Evolutionary conservation across 2,888 invertebrate species (phyloP), one percentile per base, ranked within the genome.

Genomic region (Lochmaea capreae): DNA sequence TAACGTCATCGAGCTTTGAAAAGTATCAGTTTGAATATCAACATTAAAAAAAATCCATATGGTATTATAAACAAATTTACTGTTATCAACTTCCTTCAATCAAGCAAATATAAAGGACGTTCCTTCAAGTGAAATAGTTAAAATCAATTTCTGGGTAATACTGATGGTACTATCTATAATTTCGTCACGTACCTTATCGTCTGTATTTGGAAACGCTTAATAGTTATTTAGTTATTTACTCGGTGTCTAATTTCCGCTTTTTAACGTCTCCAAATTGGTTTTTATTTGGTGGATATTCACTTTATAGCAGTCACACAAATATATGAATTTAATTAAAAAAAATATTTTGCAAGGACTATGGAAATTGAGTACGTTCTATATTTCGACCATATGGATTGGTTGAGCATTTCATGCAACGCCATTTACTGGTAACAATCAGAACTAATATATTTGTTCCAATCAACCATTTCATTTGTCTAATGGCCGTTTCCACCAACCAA

Each of bases 211-310:
- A 77, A 79, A 77, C 76, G 78, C 70, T 75, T 76, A 73, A 77
- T 76, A 76, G 77, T 75, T 76, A 72, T 76, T 79, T 76, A 77
- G 78, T 77, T 78, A 76, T 72, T 73, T 76, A 76, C 76, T 73
- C 70, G 77, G 71, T 73, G 76, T 73, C 72, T 66, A 76, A 78
- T 79, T 76, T 78, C 79, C 78, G 78, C 61, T 77, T 73, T 39
- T 54, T 54, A 54, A 54, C 16, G 16, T 54, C 52, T 16, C n/a
- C n/a, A 18, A 54, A 54, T 54, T 54, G 18, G 52, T 54, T 16
- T 16, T n/a, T 16, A 9, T 54, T 49, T 16, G 6, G 52, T 18
- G 8, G 52, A 54, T 6, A 11, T 18, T 54, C 52, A 9, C 16
- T 54, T 54, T 54, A n/a, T 49, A n/a, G 46, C 11, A 52, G 52